Evolutionary conservation across 1,140 invertebrate genomes (phyloP), one percentile per base, ranked within the genome.

Genomic region (Drosophila biarmipes): DNA sequence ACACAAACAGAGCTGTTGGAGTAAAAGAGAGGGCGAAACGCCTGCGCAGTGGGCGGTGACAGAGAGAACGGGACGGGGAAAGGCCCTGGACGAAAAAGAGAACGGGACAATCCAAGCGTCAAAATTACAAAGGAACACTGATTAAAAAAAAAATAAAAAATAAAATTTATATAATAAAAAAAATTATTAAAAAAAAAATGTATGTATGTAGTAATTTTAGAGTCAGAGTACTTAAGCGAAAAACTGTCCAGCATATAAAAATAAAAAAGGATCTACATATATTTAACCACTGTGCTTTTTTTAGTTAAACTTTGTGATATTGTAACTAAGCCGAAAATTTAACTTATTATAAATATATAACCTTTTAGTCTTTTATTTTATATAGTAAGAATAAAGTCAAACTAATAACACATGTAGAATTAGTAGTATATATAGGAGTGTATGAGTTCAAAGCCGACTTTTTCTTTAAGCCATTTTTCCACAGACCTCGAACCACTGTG

Each of bases 51-150:
- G 42, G 46, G 37, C 11, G 8, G 19, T 10, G 38, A 10, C 29
- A 37, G 15, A 12, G 17, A 40, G 27, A 24, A 27, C 37, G 31
- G 2, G 12, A 37, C 15, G 14, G 31, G n/a, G 29, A 31, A n/a
- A 27, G 15, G n/a, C 21, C 6, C 11, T 38, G 62, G 1, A 19
- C 12, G 35, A 29, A 24, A 37, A 27, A 12, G 29, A 24, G 14
- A 7, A 48, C 54, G 21, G 24, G 29, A 52, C 38, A 68, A 45
- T 38, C 19, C 58, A 67, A 54, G 40, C 48, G 62, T 38, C 48
- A 45, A 48, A 31, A 66, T 68, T 68, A 68, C 38, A 68, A 37
- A 48, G 31, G 24, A 10, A 68, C 66, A 54, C 31, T 68, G 66
- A 51, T 34, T 49, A 2, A 21, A 21, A 21, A 21, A 21, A 21